These are phyloP conservation scores for Peribatodes rhomboidaria DNA, from an alignment of 2,888 invertebrate genomes.

Conservation along the genomic window DNA sequence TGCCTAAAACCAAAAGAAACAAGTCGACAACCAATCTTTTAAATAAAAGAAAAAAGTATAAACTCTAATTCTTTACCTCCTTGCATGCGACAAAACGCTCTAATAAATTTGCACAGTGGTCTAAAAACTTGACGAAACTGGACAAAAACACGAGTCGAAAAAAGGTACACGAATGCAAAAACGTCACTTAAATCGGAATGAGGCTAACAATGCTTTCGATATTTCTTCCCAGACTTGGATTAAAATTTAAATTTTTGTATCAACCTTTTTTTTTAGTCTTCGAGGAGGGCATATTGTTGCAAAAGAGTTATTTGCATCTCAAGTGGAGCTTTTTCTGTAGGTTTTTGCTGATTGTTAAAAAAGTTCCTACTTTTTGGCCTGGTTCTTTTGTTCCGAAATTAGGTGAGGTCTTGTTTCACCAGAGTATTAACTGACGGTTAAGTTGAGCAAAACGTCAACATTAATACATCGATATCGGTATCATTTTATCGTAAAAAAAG, in stretches of 20 bases:
- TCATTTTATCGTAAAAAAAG: too few relatives aligned
- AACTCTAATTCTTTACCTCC: constrained; percentile 52
- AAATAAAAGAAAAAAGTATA: constrained; percentile 28
- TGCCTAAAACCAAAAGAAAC: not conserved
- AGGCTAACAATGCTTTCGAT: constrained; percentile 78
- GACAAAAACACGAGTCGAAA: constrained; percentile 66
- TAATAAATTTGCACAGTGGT: constrained; percentile 71
- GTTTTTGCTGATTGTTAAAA: constrained; percentile 77
- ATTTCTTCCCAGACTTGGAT: constrained; percentile 69
- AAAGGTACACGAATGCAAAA: constrained; percentile 54
- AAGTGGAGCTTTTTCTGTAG: constrained; percentile 69
- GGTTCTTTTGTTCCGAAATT: constrained; percentile 67
- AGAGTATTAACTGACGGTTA: constrained; percentile 40
- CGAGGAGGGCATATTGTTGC: constrained; percentile 78
- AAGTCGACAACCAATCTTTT: constrained; percentile 31
- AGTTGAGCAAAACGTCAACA: too few relatives aligned
- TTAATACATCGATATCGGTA: too few relatives aligned
- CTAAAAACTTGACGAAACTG: constrained; percentile 77
- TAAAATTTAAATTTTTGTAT: constrained; percentile 75
- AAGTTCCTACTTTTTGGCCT: constrained; percentile 69
- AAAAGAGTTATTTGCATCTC: constrained; percentile 78
- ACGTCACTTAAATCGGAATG: constrained; percentile 76
- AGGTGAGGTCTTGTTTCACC: constrained; percentile 52
- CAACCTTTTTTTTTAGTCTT: constrained; percentile 42
- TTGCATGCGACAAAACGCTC: constrained; percentile 66